phyloP scores from a whole-genome alignment of 2,113 vertebrate genomes.

The Pitta sordida region DNA sequence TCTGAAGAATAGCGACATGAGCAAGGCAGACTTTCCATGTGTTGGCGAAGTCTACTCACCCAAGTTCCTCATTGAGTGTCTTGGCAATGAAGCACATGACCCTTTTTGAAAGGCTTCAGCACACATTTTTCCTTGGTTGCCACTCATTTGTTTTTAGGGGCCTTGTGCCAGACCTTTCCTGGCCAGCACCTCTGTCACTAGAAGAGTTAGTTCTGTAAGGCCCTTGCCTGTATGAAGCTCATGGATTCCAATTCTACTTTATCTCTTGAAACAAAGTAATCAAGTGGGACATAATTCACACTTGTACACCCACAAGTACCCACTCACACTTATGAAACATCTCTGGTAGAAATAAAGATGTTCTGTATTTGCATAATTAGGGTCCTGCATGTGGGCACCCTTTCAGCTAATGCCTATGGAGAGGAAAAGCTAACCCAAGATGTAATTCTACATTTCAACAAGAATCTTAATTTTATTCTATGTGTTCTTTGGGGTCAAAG shows the following conservation, averaged over 20 bases:
- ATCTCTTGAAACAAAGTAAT: not conserved
- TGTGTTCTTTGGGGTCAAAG: not conserved
- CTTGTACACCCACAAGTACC: not conserved
- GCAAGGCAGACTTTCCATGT: not conserved
- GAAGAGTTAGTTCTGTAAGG: not conserved
- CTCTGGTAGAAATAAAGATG: not conserved
- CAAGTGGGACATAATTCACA: not conserved
- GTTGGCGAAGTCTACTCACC: not conserved
- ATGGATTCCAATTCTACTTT: not conserved
- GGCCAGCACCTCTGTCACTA: not conserved
- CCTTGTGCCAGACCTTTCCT: not conserved
- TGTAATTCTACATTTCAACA: not conserved
- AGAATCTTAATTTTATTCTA: not conserved
- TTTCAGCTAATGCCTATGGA: not conserved
- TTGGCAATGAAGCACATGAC: not conserved
- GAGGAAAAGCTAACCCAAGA: not conserved
- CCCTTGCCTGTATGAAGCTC: not conserved
- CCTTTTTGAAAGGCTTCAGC: not conserved
- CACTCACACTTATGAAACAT: not conserved
- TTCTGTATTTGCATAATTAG: not conserved
- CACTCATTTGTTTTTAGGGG: not conserved
- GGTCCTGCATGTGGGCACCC: not conserved
- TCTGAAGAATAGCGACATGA: not conserved
- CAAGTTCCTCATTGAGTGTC: not conserved
- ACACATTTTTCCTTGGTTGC: not conserved